Evolutionary conservation across 2,888 invertebrate genomes (phyloP).

Genomic region (Synergus umbraculus): DNA sequence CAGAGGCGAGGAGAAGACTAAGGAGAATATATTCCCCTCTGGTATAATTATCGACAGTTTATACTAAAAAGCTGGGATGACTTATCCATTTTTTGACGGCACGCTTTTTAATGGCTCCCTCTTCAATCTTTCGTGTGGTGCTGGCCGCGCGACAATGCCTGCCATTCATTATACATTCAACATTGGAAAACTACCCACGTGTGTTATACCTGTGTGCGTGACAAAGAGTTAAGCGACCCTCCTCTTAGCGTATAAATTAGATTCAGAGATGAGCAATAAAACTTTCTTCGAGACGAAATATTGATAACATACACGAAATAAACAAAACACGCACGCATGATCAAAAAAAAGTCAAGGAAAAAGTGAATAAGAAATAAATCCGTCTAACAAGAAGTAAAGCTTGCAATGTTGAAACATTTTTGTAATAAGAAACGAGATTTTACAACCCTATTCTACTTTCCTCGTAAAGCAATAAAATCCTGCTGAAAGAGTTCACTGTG

Average conservation of each 20-base stretch:
- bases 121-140: slow-evolving; percentile 24
- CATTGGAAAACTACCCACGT: slow-evolving; percentile 41
- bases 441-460: slow-evolving; percentile 7
- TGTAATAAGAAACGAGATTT: slow-evolving; percentile 14
- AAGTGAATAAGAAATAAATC: not conserved
- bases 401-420: slow-evolving; percentile 1
- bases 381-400: not conserved
- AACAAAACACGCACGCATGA: not conserved
- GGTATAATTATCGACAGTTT: slow-evolving; percentile 39
- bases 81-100: slow-evolving; percentile 38
- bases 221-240: slow-evolving; percentile 28
- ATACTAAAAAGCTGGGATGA: slow-evolving; percentile 34
- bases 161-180: slow-evolving; percentile 39
- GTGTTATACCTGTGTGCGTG: slow-evolving; percentile 39
- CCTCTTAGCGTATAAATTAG: slow-evolving; percentile 28
- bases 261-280: slow-evolving; percentile 3
- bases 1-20: slow-evolving; percentile 34
- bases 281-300: not conserved
- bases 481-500: slow-evolving; percentile 38
- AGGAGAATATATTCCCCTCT: slow-evolving; percentile 9
- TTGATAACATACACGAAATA: slow-evolving; percentile 5
- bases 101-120: slow-evolving; percentile 18
- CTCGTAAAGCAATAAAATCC: slow-evolving; percentile 20
- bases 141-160: slow-evolving; percentile 35
- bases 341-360: not conserved